A percentile compares a stretch with the other conserved stretches of the same genome.
These are phyloP conservation scores for Nannoperca australis DNA, from an alignment of 2,797 vertebrate species.

Conservation along the genomic window DNA sequence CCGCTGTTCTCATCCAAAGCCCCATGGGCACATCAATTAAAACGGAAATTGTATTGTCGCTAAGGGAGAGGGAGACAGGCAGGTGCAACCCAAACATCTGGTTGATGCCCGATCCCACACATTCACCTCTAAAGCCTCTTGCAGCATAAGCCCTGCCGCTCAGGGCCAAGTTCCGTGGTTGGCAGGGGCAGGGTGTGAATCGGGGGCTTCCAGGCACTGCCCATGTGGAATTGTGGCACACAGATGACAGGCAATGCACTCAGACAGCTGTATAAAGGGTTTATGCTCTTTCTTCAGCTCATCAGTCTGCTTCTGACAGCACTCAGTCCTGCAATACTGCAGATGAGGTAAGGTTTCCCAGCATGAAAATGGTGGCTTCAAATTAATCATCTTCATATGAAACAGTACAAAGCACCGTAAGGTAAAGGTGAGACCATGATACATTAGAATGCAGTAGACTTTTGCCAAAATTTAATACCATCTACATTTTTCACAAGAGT, in stretches of 20 bases:
- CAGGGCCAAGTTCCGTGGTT: slow-evolving; percentile 69
- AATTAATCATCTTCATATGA: slow-evolving; percentile 60
- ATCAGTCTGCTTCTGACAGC: slow-evolving; percentile 60
- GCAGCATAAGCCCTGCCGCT: slow-evolving; percentile 63
- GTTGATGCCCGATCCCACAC: slow-evolving; percentile 66
- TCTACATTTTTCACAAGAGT: slow-evolving; percentile 17
- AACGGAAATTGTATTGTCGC: slow-evolving; percentile 77
- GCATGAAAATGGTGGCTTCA: slow-evolving; percentile 55
- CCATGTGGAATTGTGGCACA: slow-evolving; percentile 69
- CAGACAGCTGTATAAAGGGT: slow-evolving; percentile 77
- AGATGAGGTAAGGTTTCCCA: slow-evolving; percentile 62
- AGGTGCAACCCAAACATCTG: slow-evolving; percentile 82
- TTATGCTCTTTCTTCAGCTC: slow-evolving; percentile 65
- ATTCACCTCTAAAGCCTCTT: slow-evolving; percentile 65
- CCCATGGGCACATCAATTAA: slow-evolving; percentile 77
- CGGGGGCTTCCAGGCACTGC: slow-evolving; percentile 61
- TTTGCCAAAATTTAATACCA: slow-evolving; percentile 37
- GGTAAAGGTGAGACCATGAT: slow-evolving; percentile 60
- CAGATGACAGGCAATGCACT: slow-evolving; percentile 77
- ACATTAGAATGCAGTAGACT: slow-evolving; percentile 32
- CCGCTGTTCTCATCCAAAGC: slow-evolving; percentile 68
- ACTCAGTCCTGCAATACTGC: slow-evolving; percentile 50
- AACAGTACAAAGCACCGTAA: slow-evolving; percentile 41
- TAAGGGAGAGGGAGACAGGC: slow-evolving; percentile 57
- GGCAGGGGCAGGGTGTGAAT: slow-evolving; percentile 70